Evolutionary conservation across 2,113 vertebrate species (phyloP), one percentile per base, ranked within the genome.

Genomic region (Lathamus discolor): DNA sequence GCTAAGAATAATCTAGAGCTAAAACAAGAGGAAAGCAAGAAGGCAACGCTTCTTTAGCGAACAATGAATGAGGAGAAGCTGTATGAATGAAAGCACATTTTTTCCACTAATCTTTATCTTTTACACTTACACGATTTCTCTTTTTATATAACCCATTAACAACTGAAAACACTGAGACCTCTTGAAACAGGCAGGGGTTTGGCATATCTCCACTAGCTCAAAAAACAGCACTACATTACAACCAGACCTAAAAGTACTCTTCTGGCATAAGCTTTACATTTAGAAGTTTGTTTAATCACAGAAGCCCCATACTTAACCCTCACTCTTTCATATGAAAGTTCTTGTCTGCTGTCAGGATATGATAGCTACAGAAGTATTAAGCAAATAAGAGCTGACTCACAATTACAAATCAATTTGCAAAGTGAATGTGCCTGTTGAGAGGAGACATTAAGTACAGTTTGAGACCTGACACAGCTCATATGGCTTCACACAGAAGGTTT

Each of bases 1-100:
- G 84, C 93, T 95, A 90, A 97, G 83, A 96, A 96, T 76, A 97
- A 91, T 54, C 83, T 63, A n/a, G 28, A 77, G 92, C 66, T 95
- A 66, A 93, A 93, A 68, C 39, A 92, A 83, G 73, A 79, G 81
- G 86, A 90, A 93, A 95, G 93, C 67, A 81, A 78, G 83, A 90
- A 67, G 92, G 66, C 57, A 94, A 74, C 0, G 14, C 48, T 73
- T 39, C 90, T 94, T 70, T 20, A 64, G 52, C 94, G 95, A 91
- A 85, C 83, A 90, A 66, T 91, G 93, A 91, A 93, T 91, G 95
- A 81, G 68, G 78, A 41, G 78, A 81, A 67, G 86, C 84, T 49
- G 79, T 11, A 82, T 92, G 90, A 78, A 81, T 92, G 91, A 86
- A 91, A 92, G 41, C 64, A 84, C 83, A 64, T 51, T 90, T 96